A percentile compares a stretch with the other conserved stretches of the same genome.
Conservation (phyloP, 35 echinoderm and acorn worm genomes). For the Ophioderma brevispina region DNA sequence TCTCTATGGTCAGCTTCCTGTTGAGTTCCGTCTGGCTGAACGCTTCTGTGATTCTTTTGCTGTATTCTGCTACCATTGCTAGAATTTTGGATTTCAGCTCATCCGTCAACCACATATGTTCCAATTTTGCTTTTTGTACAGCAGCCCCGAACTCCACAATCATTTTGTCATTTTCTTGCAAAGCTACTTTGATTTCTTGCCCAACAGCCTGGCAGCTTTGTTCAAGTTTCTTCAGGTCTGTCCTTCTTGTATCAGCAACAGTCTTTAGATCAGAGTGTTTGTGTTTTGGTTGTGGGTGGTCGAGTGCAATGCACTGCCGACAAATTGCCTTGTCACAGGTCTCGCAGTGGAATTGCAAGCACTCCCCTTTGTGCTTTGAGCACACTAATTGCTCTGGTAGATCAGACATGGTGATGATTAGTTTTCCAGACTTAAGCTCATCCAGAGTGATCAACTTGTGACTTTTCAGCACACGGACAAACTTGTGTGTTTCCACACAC, state of each 20-base stretch:
- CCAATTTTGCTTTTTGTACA: too few species aligned
- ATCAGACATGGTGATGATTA: not conserved
- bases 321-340: conserved; percentile 17
- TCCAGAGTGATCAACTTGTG: conserved; percentile 1
- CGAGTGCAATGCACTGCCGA: not conserved
- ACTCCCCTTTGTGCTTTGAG: conserved; percentile 15
- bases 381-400: not conserved
- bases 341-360: conserved; percentile 9
- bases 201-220: not conserved
- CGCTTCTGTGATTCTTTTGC: not conserved
- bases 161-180: not conserved
- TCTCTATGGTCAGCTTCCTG: not conserved
- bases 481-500: conserved; percentile 11
- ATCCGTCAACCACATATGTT: too few species aligned
- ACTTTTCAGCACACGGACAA: conserved; percentile 6
- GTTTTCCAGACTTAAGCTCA: conserved; percentile 8
- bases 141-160: not conserved
- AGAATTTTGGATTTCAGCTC: too few species aligned
- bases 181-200: not conserved
- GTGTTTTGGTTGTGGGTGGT: conserved; percentile 13
- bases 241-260: not conserved
- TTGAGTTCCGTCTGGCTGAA: not conserved
- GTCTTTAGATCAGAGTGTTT: not conserved
- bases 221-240: not conserved
- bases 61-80: not conserved